Evolutionary conservation across 2,888 invertebrate genomes (phyloP).

Genomic region (Drosophila diplacantha): DNA sequence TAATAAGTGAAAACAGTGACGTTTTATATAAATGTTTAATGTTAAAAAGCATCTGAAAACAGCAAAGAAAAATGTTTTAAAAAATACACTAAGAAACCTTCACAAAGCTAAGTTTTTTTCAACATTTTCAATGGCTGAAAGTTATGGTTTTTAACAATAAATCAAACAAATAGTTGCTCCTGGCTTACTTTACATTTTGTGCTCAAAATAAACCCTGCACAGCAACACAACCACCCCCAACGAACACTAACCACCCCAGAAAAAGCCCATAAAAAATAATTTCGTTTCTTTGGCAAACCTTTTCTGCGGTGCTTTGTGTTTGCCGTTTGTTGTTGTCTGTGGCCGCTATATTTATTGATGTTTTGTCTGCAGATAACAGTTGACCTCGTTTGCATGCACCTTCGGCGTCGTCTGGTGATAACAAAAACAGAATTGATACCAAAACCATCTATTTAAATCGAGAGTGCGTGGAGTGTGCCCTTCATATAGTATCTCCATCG

Average conservation of each 20-base stretch:
- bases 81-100: no score
- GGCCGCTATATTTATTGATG: constrained; percentile 65
- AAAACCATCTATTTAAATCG: constrained; percentile 27
- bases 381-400: constrained; percentile 73
- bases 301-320: constrained; percentile 29
- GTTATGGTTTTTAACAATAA: neutral
- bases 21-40: no score
- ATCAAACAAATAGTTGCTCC: neutral
- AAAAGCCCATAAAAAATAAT: constrained; percentile 19
- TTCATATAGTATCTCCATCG: constrained; percentile 16
- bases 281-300: constrained; percentile 18
- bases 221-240: constrained; percentile 33
- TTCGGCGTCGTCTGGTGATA: constrained; percentile 49
- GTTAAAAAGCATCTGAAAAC: no score
- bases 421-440: constrained; percentile 21
- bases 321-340: constrained; percentile 45
- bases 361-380: constrained; percentile 66
- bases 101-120: no score
- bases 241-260: constrained; percentile 16
- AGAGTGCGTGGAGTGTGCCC: constrained; percentile 16
- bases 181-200: neutral
- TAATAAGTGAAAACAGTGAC: neutral
- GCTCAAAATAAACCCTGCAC: neutral
- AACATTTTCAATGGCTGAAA: no score
- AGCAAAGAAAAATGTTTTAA: no score